Evolutionary conservation across 1,140 invertebrate genomes (phyloP).

Genomic region (Diabrotica virgifera): DNA sequence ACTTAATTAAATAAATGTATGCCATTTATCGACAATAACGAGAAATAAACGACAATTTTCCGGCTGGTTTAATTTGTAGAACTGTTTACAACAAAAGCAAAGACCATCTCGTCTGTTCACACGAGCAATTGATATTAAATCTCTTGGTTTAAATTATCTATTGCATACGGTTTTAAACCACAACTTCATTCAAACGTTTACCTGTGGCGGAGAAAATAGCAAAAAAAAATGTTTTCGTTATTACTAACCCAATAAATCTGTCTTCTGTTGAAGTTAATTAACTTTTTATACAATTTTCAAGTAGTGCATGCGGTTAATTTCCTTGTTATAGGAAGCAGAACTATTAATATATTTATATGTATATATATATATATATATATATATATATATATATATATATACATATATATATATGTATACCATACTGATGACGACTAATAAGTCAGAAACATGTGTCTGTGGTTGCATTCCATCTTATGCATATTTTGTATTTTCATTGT

Average conservation of each 20-base stretch:
- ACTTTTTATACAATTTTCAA: no score
- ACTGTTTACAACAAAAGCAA: background rate
- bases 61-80: background rate
- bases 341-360: no score
- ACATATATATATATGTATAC: no score
- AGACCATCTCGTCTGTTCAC: background rate
- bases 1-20: background rate
- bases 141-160: background rate
- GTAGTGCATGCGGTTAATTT: no score
- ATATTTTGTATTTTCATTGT: no score
- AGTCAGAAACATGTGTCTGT: no score
- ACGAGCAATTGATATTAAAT: background rate
- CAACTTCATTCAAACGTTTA: background rate
- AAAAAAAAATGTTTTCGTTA: background rate
- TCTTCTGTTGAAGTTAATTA: background rate
- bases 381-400: no score
- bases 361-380: no score
- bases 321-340: no score
- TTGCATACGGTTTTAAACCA: background rate
- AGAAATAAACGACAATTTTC: background rate
- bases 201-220: background rate
- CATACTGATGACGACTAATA: no score
- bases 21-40: background rate
- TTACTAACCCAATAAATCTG: slow-evolving; percentile 2
- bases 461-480: no score